These are phyloP conservation scores for Polyploca ridens DNA, from an alignment of 2,888 invertebrate species.

Conservation along the genomic window DNA sequence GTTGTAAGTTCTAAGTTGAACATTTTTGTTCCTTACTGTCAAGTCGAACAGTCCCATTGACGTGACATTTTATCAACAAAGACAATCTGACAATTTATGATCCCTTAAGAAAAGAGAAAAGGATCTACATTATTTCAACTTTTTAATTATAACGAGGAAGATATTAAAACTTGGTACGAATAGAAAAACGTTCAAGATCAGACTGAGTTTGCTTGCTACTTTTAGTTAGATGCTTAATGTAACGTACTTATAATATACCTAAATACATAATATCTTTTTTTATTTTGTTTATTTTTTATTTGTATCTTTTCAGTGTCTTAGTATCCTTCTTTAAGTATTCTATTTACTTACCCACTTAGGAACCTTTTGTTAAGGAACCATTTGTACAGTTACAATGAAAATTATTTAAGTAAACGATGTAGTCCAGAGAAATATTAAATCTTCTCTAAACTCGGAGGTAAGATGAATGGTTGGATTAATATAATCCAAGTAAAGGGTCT, in stretches of 20 bases:
- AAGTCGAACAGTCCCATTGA: not conserved
- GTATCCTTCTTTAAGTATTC: no score
- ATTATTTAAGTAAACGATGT: constrained; percentile 23
- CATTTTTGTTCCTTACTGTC: not conserved
- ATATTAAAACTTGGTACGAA: not conserved
- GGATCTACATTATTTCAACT: not conserved
- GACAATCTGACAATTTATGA: not conserved
- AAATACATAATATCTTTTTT: not conserved
- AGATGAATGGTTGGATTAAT: constrained; percentile 56
- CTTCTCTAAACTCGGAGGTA: constrained; percentile 41
- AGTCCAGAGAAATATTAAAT: constrained; percentile 33
- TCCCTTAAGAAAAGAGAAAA: not conserved
- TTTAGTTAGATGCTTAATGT: not conserved
- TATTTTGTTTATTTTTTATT: not conserved
- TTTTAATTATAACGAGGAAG: not conserved
- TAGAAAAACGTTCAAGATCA: not conserved
- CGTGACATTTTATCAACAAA: not conserved
- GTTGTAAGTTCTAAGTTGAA: not conserved
- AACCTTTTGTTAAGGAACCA: not conserved
- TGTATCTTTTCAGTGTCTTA: no score
- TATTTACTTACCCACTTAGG: not conserved
- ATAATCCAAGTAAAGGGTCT: constrained; percentile 48
- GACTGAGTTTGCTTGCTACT: not conserved
- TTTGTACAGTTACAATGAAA: constrained; percentile 11
- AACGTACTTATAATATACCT: no score